These are phyloP conservation scores for Nannospalax galili DNA, from an alignment of 2,113 vertebrate species.

Conservation along the genomic window DNA sequence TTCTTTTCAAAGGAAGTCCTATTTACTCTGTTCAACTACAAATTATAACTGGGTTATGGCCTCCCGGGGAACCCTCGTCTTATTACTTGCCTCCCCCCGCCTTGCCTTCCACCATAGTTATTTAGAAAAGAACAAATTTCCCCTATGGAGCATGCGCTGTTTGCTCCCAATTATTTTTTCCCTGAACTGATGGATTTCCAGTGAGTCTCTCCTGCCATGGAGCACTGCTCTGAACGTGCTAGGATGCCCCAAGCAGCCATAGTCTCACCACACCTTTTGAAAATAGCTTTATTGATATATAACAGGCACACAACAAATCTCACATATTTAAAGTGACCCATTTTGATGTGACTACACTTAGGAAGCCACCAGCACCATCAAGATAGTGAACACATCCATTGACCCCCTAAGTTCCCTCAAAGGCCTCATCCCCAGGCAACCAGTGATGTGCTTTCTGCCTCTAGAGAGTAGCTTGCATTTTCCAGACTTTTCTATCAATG, in stretches of 20 bases:
- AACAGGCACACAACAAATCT: not conserved
- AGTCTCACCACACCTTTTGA: not conserved
- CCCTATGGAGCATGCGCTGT: not conserved
- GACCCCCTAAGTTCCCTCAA: not conserved
- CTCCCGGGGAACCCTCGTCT: conserved; percentile 42
- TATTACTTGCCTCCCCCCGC: not conserved
- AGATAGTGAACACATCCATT: not conserved
- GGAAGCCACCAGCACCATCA: not conserved
- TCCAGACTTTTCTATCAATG: not conserved
- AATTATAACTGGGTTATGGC: not conserved
- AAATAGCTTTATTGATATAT: not conserved
- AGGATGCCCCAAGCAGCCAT: not conserved
- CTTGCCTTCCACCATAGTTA: not conserved
- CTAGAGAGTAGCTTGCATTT: not conserved
- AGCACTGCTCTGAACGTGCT: not conserved
- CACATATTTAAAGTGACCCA: not conserved
- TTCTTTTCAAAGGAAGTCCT: conserved; percentile 11
- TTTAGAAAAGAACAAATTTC: conserved; percentile 46
- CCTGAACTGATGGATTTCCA: not conserved
- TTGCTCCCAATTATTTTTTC: conserved; percentile 17
- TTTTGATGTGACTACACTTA: not conserved
- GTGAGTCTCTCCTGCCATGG: not conserved
- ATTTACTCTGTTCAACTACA: not conserved
- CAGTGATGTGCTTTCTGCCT: not conserved
- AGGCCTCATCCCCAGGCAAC: not conserved